Evolutionary conservation across 1,140 invertebrate species (phyloP), one percentile per base, ranked within the genome.

Genomic region (Dinothrombium tinctorium): DNA sequence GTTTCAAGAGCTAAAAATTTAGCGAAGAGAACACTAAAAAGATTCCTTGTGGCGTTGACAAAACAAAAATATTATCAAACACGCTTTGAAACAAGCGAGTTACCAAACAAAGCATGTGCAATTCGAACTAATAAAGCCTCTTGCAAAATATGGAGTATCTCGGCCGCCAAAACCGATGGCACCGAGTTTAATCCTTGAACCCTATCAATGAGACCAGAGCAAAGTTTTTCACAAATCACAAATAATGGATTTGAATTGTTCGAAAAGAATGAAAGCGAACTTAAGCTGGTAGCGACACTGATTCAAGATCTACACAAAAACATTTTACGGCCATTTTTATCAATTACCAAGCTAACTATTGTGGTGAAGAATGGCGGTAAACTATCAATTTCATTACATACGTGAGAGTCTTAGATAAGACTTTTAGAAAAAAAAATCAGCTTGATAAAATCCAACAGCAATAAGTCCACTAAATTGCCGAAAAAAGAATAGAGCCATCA

Each of bases 381-480:
- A 11, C 81, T 83, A 21, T 90, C 72, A 45, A 89, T 76, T 23
- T 84, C 82, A 1, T 79, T 72, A 0, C 69, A 69, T 21, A 67
- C 50, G 21, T 61, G 56, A 0, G 68, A 43, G 8, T 64, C 49
- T 7, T 80, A 62, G 2, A 55, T 74, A 45, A 69, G 68, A 1
- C 69, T 67, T 5, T 6, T 63, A 63, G 1, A 48, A 59, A 56
- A 92, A 92, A 37, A 94, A 87, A 33, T 62, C 62, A 11, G 74
- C 74, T 0, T 82, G 80, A 53, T 92, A 89, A 55, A 89, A 90
- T 47, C 90, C 82, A 20, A 89, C 74, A 3, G 82, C 82, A 50
- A 87, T 89, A 47, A 87, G 84, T 19, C 84, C 86, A 47, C 74
- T 82, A 43, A 87, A 60, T 58, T 92, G 84, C 64, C 90, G 84